These are phyloP conservation scores for Anser brachyrhynchus DNA, from an alignment of 2,113 vertebrate species.

Conservation along the genomic window DNA sequence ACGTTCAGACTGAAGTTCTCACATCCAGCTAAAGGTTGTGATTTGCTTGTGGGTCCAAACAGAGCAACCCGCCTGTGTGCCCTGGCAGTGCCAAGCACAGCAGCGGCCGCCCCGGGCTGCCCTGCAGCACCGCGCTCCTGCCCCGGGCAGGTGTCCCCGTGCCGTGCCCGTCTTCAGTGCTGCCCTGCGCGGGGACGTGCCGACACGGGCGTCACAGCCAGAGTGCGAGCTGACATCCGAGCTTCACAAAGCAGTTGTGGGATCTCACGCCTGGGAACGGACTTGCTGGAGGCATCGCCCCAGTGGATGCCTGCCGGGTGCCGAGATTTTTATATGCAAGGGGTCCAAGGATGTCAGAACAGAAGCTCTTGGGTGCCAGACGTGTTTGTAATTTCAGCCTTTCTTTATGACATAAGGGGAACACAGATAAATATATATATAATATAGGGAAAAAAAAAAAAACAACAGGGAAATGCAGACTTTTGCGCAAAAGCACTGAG, in stretches of 20 bases:
- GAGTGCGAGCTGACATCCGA: too few relatives aligned
- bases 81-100: background rate
- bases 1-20: background rate
- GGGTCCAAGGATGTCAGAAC: background rate
- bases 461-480: background rate
- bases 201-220: background rate
- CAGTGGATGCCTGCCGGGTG: background rate
- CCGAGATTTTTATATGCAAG: background rate
- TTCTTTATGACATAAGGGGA: background rate
- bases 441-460: background rate
- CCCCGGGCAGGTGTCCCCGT: too few relatives aligned
- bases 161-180: background rate
- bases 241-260: background rate
- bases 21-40: background rate
- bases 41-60: background rate
- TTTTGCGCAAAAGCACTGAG: background rate
- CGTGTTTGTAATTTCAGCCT: background rate
- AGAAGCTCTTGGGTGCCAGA: background rate
- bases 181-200: rapidly evolving
- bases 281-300: background rate
- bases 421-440: background rate
- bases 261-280: background rate
- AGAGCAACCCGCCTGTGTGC: background rate
- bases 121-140: too few relatives aligned
- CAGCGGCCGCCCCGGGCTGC: background rate